Evolutionary conservation across 2,113 vertebrate species (phyloP).

Genomic region (Rhegmatorhina hoffmannsi): DNA sequence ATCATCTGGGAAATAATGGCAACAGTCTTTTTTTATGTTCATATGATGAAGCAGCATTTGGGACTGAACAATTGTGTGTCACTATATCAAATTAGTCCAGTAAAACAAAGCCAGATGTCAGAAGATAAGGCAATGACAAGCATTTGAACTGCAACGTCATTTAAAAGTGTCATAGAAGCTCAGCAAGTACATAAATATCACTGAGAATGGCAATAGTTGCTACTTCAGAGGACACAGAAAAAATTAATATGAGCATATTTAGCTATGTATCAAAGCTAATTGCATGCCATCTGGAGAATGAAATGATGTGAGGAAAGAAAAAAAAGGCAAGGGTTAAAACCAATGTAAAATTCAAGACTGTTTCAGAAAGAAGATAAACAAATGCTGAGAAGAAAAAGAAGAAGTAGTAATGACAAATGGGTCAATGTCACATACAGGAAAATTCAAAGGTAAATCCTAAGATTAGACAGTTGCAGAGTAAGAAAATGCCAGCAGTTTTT

Average conservation of each 20-base stretch:
- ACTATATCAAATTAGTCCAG: not conserved
- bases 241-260: not conserved
- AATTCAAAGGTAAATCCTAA: not conserved
- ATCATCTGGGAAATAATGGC: not conserved
- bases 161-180: not conserved
- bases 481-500: not conserved
- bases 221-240: not conserved
- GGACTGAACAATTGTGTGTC: not conserved
- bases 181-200: not conserved
- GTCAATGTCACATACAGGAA: not conserved
- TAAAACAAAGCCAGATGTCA: not conserved
- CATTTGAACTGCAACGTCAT: not conserved
- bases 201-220: not conserved
- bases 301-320: not conserved
- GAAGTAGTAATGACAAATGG: not conserved
- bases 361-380: not conserved
- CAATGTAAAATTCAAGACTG: not conserved
- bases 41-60: not conserved
- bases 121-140: not conserved
- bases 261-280: not conserved
- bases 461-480: not conserved
- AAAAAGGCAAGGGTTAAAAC: not conserved
- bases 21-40: not conserved
- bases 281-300: not conserved
- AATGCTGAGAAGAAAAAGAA: not conserved